Evolutionary conservation across 2,797 vertebrate species (phyloP).

Genomic region (Sparidentex hasta): DNA sequence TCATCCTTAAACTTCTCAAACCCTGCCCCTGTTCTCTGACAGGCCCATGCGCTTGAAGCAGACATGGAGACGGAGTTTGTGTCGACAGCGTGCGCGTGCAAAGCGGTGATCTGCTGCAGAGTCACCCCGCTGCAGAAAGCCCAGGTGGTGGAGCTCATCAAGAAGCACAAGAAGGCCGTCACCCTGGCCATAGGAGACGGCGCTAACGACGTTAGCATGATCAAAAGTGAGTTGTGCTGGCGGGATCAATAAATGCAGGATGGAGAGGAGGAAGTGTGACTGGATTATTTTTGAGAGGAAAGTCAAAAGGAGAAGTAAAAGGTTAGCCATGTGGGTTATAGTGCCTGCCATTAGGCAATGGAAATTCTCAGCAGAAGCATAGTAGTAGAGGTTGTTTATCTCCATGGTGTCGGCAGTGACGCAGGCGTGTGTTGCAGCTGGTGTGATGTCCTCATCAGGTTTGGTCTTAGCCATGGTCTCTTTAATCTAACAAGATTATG

Average conservation of each 20-base stretch:
- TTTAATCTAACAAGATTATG: background rate
- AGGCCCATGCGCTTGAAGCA: constrained; percentile 94
- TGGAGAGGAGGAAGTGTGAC: constrained; percentile 14
- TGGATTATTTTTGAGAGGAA: constrained; percentile 11
- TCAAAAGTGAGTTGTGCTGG: constrained; percentile 90
- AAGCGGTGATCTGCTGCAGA: constrained; percentile 95
- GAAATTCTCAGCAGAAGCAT: constrained; percentile 46
- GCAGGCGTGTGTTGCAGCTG: constrained; percentile 20
- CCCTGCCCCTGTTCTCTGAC: background rate
- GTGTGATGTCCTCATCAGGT: constrained; percentile 38
- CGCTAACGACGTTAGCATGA: constrained; percentile 98
- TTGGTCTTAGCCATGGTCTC: background rate
- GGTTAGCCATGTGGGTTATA: background rate
- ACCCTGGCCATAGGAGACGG: constrained; percentile 95
- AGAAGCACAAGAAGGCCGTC: constrained; percentile 95
- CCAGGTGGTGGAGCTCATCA: constrained; percentile 96
- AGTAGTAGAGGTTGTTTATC: constrained; percentile 27
- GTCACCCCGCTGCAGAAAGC: constrained; percentile 97
- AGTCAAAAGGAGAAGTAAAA: constrained; percentile 45
- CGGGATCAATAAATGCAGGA: background rate
- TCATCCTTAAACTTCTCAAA: background rate
- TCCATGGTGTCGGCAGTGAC: constrained; percentile 23
- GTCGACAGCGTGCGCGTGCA: constrained; percentile 91
- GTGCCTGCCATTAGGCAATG: constrained; percentile 32
- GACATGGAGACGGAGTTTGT: constrained; percentile 95